Evolutionary conservation across 30 jellyfish, hydroid and myxozoan genomes (phyloP), one percentile per base, ranked within the genome.

Genomic region (Calvadosia cruxmelitensis): DNA sequence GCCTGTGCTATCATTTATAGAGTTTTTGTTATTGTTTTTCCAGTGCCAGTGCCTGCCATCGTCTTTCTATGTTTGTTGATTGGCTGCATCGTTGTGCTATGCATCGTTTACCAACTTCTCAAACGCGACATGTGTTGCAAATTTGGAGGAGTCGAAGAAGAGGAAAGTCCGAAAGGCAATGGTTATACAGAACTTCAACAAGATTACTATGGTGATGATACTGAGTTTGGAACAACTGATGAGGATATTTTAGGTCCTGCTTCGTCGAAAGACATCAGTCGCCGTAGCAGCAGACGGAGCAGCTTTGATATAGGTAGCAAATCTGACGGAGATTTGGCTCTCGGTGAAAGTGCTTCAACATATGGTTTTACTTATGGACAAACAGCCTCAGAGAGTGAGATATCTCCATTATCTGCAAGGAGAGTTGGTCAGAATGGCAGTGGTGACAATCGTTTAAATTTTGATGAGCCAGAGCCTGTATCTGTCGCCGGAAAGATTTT

Each of bases 51-150:
- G 34, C 96, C 96, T 3, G 96, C 96, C 51, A 85, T 85, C 29
- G 93, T 85, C 20, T 85, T 85, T 50, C 81, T 85, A 2, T 78
- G 96, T 29, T 93, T 85, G 27, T 72, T 85, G 50, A 73, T 90
- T 65, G 96, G 96, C 34, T 85, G 96, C 52, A 85, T 85, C 61
- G 69, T 85, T 68, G 71, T 85, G 69, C 73, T 85, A 29, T 79
- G 93, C 71, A 79, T 85, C 42, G 96, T 85, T 5, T 85, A 85
- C 53, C 96, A 85, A 36, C 96, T 85, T 0, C 84, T 85, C 65
- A 79, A 85, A 52, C 71, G 93, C 20, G 96, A 85, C 79, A 85
- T 85, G 96, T 85, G 96, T 63, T 85, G 96, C 81, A 85, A 85
- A 33, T 61, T 85, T 49, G 96, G 77, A 25, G 78, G 67, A 13